A percentile compares a stretch with the other conserved stretches of the same genome.
Evolutionary conservation across 23 tunicate genomes (phyloP).

Genomic region (Trididemnum nubilum): DNA sequence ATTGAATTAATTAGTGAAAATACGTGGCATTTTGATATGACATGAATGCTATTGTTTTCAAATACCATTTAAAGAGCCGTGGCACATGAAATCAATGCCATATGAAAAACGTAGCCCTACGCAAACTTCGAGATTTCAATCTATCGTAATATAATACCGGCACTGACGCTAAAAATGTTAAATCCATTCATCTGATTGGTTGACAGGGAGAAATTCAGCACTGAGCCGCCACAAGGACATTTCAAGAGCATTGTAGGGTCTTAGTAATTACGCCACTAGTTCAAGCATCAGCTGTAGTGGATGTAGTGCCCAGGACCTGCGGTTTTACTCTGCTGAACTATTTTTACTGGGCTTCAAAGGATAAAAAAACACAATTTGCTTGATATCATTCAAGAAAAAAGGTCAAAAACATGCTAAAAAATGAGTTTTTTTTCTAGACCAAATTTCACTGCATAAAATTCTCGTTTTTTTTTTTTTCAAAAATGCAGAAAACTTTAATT

Average conservation of each 20-base stretch:
- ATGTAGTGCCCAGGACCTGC: no score
- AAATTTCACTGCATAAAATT: no score
- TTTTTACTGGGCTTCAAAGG: no score
- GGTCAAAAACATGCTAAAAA: no score
- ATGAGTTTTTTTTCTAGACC: no score
- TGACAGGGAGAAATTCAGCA: constrained; percentile 6
- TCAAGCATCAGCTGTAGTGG: background rate
- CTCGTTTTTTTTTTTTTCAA: no score
- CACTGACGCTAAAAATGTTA: constrained; percentile 41
- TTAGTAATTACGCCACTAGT: background rate
- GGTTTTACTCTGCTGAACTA: no score
- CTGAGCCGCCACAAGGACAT: constrained; percentile 62
- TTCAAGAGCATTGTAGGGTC: constrained; percentile 49
- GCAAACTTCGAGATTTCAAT: background rate
- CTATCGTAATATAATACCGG: constrained; percentile 49
- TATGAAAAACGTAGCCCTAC: background rate
- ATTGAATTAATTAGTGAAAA: no score
- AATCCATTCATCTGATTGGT: constrained; percentile 49
- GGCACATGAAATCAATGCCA: background rate
- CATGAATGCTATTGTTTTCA: background rate
- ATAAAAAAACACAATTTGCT: no score
- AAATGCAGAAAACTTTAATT: no score
- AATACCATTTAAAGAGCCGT: background rate
- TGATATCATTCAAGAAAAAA: no score
- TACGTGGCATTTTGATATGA: background rate